Percentiles rank a stretch among this genome's conserved stretches.
Conservation (phyloP, 2,113 vertebrate species). For the Danio rerio region GRCz12tu NC_133188.1:51699001-51699500, state of each 20-base stretch:
- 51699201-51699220: constrained; percentile 66
- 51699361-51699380: constrained; percentile 71
- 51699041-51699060: neutral
- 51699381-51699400: constrained; percentile 62
- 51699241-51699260: constrained; percentile 64
- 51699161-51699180: neutral
- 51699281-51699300: constrained; percentile 71
- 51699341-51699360: constrained; percentile 74
- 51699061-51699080: neutral
- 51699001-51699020: constrained; percentile 12
- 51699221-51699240: constrained; percentile 39
- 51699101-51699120: constrained; percentile 7
- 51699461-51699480: constrained; percentile 55
- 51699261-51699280: constrained; percentile 48
- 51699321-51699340: constrained; percentile 65
- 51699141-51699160: constrained; percentile 48
- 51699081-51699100: constrained; percentile 3
- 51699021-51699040: neutral
- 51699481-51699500: neutral
- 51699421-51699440: constrained; percentile 45
- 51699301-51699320: constrained; percentile 67
- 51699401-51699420: constrained; percentile 68
- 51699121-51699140: constrained; percentile 46
- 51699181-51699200: constrained; percentile 60
- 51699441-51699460: constrained; percentile 20